These are phyloP conservation scores for Aurelia aurita complex sp. Pacific DNA, from an alignment of 30 jellyfish, hydroid and myxozoan species.

Conservation along the genomic window DNA sequence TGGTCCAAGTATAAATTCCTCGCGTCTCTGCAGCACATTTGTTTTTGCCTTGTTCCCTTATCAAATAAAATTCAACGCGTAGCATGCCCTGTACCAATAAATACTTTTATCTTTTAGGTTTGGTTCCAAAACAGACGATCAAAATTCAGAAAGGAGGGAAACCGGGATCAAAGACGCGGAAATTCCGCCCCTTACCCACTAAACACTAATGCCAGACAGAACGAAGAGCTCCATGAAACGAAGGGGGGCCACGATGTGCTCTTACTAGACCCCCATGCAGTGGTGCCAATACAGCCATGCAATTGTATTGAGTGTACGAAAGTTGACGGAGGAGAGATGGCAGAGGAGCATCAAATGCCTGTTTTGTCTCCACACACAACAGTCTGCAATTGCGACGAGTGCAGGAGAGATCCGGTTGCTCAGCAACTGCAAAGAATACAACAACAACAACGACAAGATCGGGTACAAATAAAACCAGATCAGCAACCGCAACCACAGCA, in stretches of 20 bases:
- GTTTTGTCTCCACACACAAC: not conserved
- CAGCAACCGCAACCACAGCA: not conserved
- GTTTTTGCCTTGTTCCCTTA: too few relatives aligned
- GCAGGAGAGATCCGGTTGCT: not conserved
- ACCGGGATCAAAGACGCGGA: conserved; percentile 9
- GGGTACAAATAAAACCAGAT: too few relatives aligned
- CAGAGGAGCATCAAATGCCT: not conserved
- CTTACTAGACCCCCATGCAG: not conserved
- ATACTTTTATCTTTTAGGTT: conserved; percentile 3
- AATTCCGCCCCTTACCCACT: conserved; percentile 17
- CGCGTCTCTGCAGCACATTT: too few relatives aligned
- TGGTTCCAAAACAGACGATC: conserved; percentile 74
- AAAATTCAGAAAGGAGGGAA: conserved; percentile 60
- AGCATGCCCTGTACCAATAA: not conserved
- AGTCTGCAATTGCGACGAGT: conserved; percentile 35
- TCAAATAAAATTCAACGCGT: too few relatives aligned
- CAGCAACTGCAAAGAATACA: conserved; percentile 8
- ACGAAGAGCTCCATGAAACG: not conserved
- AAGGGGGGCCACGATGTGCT: not conserved
- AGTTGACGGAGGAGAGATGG: not conserved
- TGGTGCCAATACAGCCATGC: not conserved
- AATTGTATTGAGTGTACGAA: conserved; percentile 25
- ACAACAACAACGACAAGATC: not conserved
- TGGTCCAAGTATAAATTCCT: too few relatives aligned
- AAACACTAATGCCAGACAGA: not conserved